These are phyloP conservation scores for Python bivittatus DNA, from an alignment of 2,113 vertebrate species.

Conservation along the genomic window DNA sequence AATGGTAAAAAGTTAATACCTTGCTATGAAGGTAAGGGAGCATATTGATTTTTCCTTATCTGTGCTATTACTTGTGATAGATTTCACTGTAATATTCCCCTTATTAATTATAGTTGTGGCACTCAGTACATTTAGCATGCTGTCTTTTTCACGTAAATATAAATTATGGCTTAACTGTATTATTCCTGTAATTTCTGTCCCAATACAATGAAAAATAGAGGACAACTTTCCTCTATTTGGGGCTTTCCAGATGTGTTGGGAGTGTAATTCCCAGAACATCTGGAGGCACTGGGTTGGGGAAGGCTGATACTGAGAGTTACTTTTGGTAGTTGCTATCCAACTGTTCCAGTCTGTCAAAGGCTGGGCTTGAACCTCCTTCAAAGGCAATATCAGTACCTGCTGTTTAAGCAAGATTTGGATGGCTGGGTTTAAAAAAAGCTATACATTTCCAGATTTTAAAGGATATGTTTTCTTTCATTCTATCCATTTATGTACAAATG, in stretches of 20 bases:
- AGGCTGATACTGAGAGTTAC: background rate
- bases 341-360: background rate
- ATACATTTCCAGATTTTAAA: background rate
- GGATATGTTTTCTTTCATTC: background rate
- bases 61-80: background rate
- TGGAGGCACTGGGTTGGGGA: background rate
- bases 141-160: background rate
- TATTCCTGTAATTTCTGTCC: background rate
- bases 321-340: background rate
- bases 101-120: background rate
- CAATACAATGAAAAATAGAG: background rate
- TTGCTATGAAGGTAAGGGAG: constrained; percentile 91
- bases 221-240: background rate
- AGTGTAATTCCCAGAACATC: background rate
- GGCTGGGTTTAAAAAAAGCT: background rate
- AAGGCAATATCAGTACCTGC: background rate
- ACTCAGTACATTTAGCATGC: background rate
- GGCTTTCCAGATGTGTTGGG: background rate
- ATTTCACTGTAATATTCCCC: background rate
- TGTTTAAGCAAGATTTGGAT: background rate
- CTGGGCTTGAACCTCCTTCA: background rate
- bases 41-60: accelerated
- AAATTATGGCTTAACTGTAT: background rate
- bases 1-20: constrained; percentile 83
- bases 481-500: background rate